phyloP scores from a whole-genome alignment of 2,888 invertebrate species.

The Tetheella fluctuosa region DNA sequence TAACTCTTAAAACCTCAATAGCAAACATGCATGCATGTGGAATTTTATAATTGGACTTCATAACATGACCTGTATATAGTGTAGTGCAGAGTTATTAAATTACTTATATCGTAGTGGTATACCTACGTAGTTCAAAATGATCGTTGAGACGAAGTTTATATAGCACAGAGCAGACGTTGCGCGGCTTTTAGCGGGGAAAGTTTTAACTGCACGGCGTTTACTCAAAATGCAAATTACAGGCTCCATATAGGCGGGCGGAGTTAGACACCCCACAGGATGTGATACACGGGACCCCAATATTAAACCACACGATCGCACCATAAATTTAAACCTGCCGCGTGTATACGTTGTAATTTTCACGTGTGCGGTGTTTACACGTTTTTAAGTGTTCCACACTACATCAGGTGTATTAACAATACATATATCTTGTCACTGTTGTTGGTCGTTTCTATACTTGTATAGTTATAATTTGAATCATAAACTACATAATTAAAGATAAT shows the following conservation, averaged over 20 bases:
- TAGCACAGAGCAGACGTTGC: slow-evolving; percentile 56
- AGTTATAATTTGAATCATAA: too few relatives aligned
- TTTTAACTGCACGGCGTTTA: slow-evolving; percentile 77
- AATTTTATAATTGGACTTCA: background rate
- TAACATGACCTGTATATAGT: background rate
- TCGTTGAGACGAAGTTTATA: slow-evolving; percentile 59
- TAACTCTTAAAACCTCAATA: background rate
- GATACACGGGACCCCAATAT: slow-evolving; percentile 77
- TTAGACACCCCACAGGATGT: slow-evolving; percentile 67
- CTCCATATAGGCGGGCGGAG: slow-evolving; percentile 63
- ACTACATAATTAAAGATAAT: too few relatives aligned
- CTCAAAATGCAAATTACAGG: slow-evolving; percentile 81
- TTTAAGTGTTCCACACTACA: slow-evolving; percentile 46
- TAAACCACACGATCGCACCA: slow-evolving; percentile 76
- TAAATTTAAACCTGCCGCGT: slow-evolving; percentile 69
- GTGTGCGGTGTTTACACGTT: slow-evolving; percentile 65
- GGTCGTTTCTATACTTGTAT: background rate
- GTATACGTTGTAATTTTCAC: slow-evolving; percentile 67
- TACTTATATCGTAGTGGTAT: slow-evolving; percentile 44
- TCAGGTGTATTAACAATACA: background rate
- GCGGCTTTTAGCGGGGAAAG: slow-evolving; percentile 70
- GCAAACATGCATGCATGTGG: background rate
- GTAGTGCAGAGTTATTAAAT: slow-evolving; percentile 34
- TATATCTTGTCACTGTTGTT: slow-evolving; percentile 1
- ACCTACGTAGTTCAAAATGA: slow-evolving; percentile 51